Evolutionary conservation across 92 coral and sea anemone genomes (phyloP).

Genomic region (Palythoa grandis): DNA sequence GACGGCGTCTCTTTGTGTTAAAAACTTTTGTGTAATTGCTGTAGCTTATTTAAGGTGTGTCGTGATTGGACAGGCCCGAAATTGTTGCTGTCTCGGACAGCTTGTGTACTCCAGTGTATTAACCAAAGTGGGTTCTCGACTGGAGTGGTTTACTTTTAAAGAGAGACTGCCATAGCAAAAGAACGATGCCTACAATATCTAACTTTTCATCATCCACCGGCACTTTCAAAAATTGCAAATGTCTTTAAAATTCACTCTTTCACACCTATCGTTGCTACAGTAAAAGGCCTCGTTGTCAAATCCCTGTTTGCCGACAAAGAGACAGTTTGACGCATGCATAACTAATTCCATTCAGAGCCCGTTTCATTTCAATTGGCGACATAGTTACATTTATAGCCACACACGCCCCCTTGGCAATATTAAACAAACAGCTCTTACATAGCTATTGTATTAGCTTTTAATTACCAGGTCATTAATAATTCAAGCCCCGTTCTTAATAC

Average conservation of each 20-base stretch:
- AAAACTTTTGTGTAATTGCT: constrained; percentile 44
- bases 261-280: constrained; percentile 41
- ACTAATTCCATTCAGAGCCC: constrained; percentile 32
- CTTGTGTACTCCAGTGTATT: neutral
- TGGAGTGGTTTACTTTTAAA: neutral
- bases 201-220: neutral
- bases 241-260: constrained; percentile 39
- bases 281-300: constrained; percentile 27
- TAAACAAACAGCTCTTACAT: constrained; percentile 36
- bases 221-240: constrained; percentile 27
- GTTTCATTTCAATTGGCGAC: constrained; percentile 62
- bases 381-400: constrained; percentile 65
- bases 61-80: constrained; percentile 40
- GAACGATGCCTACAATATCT: neutral
- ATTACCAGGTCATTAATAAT: constrained; percentile 71
- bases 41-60: constrained; percentile 30
- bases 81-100: constrained; percentile 38
- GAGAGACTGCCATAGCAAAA: neutral
- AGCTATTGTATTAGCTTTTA: constrained; percentile 57
- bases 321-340: constrained; percentile 41
- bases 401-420: constrained; percentile 35
- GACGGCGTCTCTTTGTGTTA: constrained; percentile 39
- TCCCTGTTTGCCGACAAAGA: constrained; percentile 42
- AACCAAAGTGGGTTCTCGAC: neutral
- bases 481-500: constrained; percentile 48